phyloP scores from a whole-genome alignment of 2,113 vertebrate genomes.

The Cyprinodon brontotheroides region DNA sequence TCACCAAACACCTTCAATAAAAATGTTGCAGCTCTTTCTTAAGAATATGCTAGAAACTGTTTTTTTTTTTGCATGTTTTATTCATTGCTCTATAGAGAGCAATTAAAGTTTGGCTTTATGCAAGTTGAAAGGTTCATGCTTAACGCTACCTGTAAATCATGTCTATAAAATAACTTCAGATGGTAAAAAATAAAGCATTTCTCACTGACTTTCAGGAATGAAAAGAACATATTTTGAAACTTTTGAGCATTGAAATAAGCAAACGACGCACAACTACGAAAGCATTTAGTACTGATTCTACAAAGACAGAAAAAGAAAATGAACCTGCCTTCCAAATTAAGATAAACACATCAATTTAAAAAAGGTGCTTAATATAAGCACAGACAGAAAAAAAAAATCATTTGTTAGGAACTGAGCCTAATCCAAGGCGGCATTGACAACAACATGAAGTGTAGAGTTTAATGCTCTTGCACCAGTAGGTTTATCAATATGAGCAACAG shows the following conservation, averaged over 20 bases:
- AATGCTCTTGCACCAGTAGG: not conserved
- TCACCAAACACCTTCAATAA: no score
- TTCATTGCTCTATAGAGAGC: no score
- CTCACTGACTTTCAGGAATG: no score
- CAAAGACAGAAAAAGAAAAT: not conserved
- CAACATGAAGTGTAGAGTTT: not conserved
- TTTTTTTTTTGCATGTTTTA: no score
- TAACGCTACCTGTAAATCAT: no score
- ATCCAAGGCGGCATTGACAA: not conserved
- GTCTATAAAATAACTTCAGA: no score
- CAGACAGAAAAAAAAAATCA: not conserved
- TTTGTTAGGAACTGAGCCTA: not conserved
- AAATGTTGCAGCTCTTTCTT: no score
- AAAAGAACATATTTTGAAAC: not conserved
- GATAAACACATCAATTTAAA: not conserved
- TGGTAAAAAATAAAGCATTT: no score
- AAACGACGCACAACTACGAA: not conserved
- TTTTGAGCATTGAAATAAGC: not conserved
- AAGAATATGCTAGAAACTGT: no score
- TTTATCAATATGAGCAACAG: constrained; percentile 13
- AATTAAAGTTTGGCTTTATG: no score
- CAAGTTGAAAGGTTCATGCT: no score
- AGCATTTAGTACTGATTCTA: not conserved
- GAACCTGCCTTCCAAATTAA: not conserved
- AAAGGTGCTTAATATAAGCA: not conserved